Conservation (phyloP, 2,888 invertebrate genomes). For the Sympetrum striolatum region DNA sequence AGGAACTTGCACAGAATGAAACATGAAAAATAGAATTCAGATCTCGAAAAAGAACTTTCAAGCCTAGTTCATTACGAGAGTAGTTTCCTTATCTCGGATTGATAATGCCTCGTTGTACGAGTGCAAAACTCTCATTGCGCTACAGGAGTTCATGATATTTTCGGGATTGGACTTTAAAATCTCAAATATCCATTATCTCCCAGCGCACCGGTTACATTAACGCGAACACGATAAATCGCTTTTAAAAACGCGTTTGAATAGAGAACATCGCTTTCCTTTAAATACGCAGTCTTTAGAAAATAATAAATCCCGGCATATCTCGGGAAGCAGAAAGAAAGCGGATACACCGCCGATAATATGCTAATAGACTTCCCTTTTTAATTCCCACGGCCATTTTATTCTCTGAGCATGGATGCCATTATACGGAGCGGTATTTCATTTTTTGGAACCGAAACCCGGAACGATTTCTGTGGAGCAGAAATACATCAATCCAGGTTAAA, state of each 20-base stretch:
- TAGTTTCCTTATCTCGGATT: too few relatives aligned
- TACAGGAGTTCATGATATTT: too few relatives aligned
- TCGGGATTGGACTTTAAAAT: too few relatives aligned
- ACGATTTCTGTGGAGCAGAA: background rate
- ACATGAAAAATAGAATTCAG: too few relatives aligned
- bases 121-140: too few relatives aligned
- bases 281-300: background rate
- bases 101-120: too few relatives aligned
- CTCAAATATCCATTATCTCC: too few relatives aligned
- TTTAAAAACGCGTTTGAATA: background rate
- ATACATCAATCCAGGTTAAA: background rate
- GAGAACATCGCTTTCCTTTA: background rate
- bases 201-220: background rate
- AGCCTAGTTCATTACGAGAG: too few relatives aligned
- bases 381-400: background rate
- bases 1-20: too few relatives aligned
- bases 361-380: background rate
- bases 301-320: background rate
- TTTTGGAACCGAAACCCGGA: background rate
- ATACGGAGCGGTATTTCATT: background rate
- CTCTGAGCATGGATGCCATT: background rate
- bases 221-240: background rate
- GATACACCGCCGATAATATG: background rate
- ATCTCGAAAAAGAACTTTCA: too few relatives aligned
- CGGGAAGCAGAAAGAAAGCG: background rate